Evolutionary conservation across 2,888 invertebrate genomes (phyloP).

Genomic region (Frankliniella fusca): DNA sequence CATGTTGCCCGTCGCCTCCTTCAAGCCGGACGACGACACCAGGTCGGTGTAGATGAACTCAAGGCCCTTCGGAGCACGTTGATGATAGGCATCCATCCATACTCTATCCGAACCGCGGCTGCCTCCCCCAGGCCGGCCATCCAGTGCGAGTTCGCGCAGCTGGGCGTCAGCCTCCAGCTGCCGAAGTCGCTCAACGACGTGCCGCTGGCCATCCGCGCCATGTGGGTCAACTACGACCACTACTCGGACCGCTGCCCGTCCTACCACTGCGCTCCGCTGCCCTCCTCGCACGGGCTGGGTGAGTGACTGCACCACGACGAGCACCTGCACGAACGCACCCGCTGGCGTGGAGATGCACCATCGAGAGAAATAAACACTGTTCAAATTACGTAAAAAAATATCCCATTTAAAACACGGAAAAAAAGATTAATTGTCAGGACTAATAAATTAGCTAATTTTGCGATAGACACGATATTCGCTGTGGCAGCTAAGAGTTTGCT

Average conservation of each 20-base stretch:
- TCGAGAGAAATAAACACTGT: too few relatives aligned
- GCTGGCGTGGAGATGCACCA: not conserved
- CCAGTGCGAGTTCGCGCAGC: slow-evolving; percentile 53
- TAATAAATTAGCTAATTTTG: too few relatives aligned
- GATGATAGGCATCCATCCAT: not conserved
- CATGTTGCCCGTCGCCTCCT: slow-evolving; percentile 45
- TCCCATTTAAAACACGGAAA: too few relatives aligned
- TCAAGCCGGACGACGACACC: slow-evolving; percentile 28
- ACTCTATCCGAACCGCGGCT: not conserved
- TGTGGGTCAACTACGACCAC: slow-evolving; percentile 57
- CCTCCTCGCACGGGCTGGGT: slow-evolving; percentile 34
- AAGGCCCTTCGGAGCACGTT: not conserved
- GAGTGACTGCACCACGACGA: not conserved
- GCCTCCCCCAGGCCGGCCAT: slow-evolving; percentile 49
- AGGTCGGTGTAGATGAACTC: slow-evolving; percentile 29
- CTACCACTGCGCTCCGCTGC: slow-evolving; percentile 46
- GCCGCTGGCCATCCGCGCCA: slow-evolving; percentile 55
- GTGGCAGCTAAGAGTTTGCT: too few relatives aligned
- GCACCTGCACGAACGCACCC: not conserved
- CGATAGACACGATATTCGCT: too few relatives aligned
- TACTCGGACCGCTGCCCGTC: slow-evolving; percentile 52
- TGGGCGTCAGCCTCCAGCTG: slow-evolving; percentile 53
- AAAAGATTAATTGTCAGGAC: too few relatives aligned
- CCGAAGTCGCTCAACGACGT: slow-evolving; percentile 55
- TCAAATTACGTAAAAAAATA: too few relatives aligned